Percentiles rank a stretch among this genome's conserved stretches.
Evolutionary conservation across 2,113 vertebrate species (phyloP).

Genomic region (Cyprinus carpio): DNA sequence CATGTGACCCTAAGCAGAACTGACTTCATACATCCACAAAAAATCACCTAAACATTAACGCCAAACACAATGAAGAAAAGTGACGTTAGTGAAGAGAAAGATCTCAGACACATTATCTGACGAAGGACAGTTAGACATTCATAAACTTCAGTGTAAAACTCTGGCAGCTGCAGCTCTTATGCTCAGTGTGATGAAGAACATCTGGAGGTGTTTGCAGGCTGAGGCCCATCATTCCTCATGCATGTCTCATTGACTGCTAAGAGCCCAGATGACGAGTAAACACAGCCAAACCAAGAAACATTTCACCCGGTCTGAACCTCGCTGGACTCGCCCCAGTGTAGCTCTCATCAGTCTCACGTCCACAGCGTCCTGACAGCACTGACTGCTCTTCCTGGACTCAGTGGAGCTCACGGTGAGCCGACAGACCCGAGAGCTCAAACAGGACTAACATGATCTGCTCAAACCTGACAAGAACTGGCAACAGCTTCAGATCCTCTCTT

Average conservation of each 20-base stretch:
- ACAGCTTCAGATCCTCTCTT: background rate
- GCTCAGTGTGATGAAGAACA: background rate
- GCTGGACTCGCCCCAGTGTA: background rate
- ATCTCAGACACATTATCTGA: too few relatives aligned
- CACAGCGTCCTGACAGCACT: background rate
- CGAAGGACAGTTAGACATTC: too few relatives aligned
- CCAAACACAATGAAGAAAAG: too few relatives aligned
- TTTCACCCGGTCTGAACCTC: slow-evolving; percentile 29
- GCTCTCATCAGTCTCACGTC: background rate
- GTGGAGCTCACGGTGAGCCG: background rate
- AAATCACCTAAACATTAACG: too few relatives aligned
- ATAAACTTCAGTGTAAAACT: background rate
- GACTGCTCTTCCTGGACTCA: background rate
- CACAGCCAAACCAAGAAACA: slow-evolving; percentile 1
- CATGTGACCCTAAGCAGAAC: too few relatives aligned
- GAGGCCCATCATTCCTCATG: background rate
- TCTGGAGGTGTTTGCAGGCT: slow-evolving; percentile 14
- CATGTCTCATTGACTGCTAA: slow-evolving; percentile 17
- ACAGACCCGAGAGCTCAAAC: background rate
- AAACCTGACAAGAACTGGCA: background rate
- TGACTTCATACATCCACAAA: too few relatives aligned
- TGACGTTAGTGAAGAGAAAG: too few relatives aligned
- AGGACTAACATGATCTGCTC: background rate
- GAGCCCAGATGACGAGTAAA: slow-evolving; percentile 27
- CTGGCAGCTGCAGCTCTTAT: background rate